Base-by-base conservation (phyloP, 2,888 invertebrate genomes). In the Prenolepis imparis region DNA sequence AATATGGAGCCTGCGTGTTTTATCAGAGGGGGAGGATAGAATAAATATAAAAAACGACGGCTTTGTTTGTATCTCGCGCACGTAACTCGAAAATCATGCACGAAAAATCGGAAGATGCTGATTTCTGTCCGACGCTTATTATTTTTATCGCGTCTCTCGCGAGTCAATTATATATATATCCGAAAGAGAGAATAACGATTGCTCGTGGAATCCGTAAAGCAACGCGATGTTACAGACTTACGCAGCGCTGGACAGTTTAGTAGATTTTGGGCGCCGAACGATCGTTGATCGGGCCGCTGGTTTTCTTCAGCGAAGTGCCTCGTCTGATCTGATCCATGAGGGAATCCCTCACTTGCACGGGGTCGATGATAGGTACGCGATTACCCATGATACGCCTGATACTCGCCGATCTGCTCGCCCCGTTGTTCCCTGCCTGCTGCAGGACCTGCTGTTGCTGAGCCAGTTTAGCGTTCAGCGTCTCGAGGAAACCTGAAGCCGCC, bases 321-420 rank as follows among this genome's bases (percentile, higher is more conserved):
- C 97, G 96, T 92, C 98, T 97, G 86, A 98, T 98, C 94, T 98
- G 98, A 95, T 98, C 98, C 98, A 98, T 98, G n/a, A 98, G 95
- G 0, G 98, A 98, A 89, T 98, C 98, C 70, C 94, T 91, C n/a
- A 94, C 93, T 81, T 94, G 94, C 3, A 92, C 75, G 11, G 94
- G 94, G 88, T 94, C 94, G 66, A 94, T 91, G 39, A 94, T 93
- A 3, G 94, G 94, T n/a, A 94, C 93, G 21, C 94, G 92, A 87
- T 92, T 94, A 39, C 94, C 94, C 94, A 94, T 94, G 18, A 94
- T 93, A 52, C 94, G 93, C 52, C 94, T 92, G 0, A 94, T 92
- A 68, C 93, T 94, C 1, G 94, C 94, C 3, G 94, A 94, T 84
- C 92, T 93, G 75, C 90, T 93, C 44, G 92, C 90, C 72, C 84